Conservation (phyloP, 2,113 vertebrate genomes). For the Oryctolagus cuniculus region DNA sequence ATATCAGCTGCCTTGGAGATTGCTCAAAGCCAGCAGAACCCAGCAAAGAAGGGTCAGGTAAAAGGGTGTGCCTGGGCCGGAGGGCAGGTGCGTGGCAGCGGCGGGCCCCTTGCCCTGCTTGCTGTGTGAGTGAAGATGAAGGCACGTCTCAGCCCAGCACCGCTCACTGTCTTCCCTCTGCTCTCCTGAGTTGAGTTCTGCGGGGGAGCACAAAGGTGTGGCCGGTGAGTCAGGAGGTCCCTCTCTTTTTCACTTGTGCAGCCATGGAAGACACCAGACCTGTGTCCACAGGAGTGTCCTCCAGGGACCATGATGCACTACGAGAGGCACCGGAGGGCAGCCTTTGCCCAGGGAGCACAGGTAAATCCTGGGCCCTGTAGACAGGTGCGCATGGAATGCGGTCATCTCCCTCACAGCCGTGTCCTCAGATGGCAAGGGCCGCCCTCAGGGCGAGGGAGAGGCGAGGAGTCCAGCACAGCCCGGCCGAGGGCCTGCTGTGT, state of each 20-base stretch:
- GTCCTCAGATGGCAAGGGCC: neutral
- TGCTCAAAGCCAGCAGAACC: neutral
- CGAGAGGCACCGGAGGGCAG: neutral
- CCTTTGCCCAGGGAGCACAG: neutral
- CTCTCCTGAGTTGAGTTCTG: neutral
- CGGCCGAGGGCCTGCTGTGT: neutral
- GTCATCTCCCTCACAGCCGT: neutral
- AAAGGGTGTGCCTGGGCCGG: neutral
- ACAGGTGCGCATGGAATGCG: neutral
- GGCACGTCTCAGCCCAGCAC: neutral
- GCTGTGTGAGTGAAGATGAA: neutral
- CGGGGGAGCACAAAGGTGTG: too few species aligned
- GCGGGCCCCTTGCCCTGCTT: fast-evolving
- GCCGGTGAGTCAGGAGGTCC: neutral
- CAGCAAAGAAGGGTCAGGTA: neutral
- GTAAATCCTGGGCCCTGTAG: neutral
- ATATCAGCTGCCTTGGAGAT: neutral
- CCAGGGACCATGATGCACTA: neutral
- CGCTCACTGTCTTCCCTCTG: neutral
- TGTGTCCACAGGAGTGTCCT: neutral
- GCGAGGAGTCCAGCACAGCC: neutral
- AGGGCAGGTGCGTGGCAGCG: neutral
- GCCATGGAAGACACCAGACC: neutral
- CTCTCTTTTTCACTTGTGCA: neutral
- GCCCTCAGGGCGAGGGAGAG: neutral